Base-by-base conservation (phyloP, 2,888 invertebrate species). In the Chesias legatella region DNA sequence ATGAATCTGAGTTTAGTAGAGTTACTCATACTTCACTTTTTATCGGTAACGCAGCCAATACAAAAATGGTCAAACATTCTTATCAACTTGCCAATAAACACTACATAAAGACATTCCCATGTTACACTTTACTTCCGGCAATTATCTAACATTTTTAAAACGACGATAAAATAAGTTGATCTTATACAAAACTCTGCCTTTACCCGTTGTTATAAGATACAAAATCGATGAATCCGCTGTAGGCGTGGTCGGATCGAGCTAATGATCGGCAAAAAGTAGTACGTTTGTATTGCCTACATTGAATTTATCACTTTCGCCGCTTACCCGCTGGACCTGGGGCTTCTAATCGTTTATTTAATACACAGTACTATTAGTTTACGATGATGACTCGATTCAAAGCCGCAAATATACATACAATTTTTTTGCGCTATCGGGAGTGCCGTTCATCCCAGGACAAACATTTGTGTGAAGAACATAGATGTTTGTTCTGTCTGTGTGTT, bases 301-400 rank as follows among this genome's bases (percentile, higher is more conserved):
- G 62, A 64, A 71, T 70, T 73, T 67, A 66, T 73, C 72, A 79
- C 79, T 79, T 79, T 79, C 77, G 68, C 63, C 57, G 24, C 43
- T 62, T 65, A 60, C 66, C 28, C 61, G 67, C 66, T 67, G 60
- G 61, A 59, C 55, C 58, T 43, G 52, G 43, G 51, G 62, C 57
- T 62, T 65, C 63, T 71, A 66, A 72, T 71, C 69, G 66, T 66
- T 63, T 58, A 56, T 54, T 64, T 60, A 58, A 65, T 53, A 43
- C 41, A 34, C 43, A 31, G 35, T 64, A 74, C 72, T 51, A 56
- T 5, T 9, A 22, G 42, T 68, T 64, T 57, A 64, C 67, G 72
- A 66, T 50, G 1, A 6, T 1, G 56, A 58, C 41, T 60, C 55
- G 51, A 43, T 25, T 4, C 5, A n/a, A 27, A 28, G 23, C 11